These are phyloP conservation scores for Pterocles gutturalis DNA, from an alignment of 2,113 vertebrate species.

Conservation along the genomic window DNA sequence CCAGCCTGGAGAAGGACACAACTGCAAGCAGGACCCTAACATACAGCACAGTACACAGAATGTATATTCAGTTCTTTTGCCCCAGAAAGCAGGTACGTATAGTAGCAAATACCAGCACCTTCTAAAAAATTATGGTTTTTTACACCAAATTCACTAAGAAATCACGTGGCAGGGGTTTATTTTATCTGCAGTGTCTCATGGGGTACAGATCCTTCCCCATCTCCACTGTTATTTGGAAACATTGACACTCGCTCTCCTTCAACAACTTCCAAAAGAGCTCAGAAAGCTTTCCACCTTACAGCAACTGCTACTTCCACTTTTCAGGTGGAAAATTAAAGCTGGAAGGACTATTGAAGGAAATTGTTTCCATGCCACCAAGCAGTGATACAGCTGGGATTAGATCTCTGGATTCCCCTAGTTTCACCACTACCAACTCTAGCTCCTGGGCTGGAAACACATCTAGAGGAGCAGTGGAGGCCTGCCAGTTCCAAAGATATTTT, in stretches of 20 bases:
- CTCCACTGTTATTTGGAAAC: not conserved
- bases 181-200: not conserved
- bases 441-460: not conserved
- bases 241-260: accelerated
- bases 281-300: not conserved
- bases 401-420: not conserved
- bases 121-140: not conserved
- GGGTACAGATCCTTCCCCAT: not conserved
- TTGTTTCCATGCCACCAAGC: not conserved
- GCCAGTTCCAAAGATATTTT: not conserved
- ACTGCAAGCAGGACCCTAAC: not conserved
- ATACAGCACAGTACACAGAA: not conserved
- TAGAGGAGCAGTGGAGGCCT: not conserved
- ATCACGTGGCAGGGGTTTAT: not conserved
- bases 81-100: not conserved
- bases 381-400: not conserved
- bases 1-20: not conserved
- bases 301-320: not conserved
- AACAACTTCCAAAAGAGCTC: not conserved
- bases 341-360: not conserved
- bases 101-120: not conserved
- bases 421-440: not conserved
- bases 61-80: not conserved
- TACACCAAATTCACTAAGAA: not conserved
- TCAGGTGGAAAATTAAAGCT: constrained; percentile 22